phyloP scores from a whole-genome alignment of 2,888 invertebrate genomes.

The Phyto melanocephala region DNA sequence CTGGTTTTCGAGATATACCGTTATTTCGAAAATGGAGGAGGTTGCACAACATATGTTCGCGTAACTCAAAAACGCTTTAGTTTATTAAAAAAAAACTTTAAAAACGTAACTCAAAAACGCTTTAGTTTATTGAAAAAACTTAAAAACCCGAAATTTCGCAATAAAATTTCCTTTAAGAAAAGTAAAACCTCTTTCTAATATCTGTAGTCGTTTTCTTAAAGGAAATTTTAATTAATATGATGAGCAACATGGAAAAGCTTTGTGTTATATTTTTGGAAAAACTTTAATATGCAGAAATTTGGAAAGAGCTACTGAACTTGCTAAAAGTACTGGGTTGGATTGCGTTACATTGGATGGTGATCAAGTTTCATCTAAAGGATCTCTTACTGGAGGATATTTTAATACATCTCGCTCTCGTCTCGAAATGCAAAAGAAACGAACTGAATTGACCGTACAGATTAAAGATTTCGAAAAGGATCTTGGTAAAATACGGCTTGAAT shows the following conservation, averaged over 20 bases:
- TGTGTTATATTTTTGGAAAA: constrained; percentile 98
- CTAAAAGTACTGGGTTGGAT: constrained; percentile 96
- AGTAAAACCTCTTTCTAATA: too few relatives aligned
- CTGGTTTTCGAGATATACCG: too few relatives aligned
- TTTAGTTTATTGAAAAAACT: too few relatives aligned
- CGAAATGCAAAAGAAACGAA: constrained; percentile 95
- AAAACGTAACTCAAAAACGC: too few relatives aligned
- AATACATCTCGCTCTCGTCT: constrained; percentile 95
- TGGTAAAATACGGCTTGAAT: constrained; percentile 85
- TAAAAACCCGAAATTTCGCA: too few relatives aligned
- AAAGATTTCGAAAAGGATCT: constrained; percentile 88
- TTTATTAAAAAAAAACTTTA: too few relatives aligned
- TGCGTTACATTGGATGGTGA: constrained; percentile 99
- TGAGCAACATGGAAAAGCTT: constrained; percentile 91
- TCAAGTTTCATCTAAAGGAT: constrained; percentile 97
- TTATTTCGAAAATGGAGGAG: too few relatives aligned
- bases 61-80: too few relatives aligned
- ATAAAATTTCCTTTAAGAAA: too few relatives aligned
- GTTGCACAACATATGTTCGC: too few relatives aligned
- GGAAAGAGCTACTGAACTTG: constrained; percentile 96
- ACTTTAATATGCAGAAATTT: constrained; percentile 98
- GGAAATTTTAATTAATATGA: too few relatives aligned
- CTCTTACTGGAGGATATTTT: constrained; percentile 99
- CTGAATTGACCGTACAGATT: constrained; percentile 90
- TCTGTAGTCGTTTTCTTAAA: too few relatives aligned